Base-by-base conservation (phyloP, 2,113 vertebrate genomes). In the Syrrhaptes paradoxus region DNA sequence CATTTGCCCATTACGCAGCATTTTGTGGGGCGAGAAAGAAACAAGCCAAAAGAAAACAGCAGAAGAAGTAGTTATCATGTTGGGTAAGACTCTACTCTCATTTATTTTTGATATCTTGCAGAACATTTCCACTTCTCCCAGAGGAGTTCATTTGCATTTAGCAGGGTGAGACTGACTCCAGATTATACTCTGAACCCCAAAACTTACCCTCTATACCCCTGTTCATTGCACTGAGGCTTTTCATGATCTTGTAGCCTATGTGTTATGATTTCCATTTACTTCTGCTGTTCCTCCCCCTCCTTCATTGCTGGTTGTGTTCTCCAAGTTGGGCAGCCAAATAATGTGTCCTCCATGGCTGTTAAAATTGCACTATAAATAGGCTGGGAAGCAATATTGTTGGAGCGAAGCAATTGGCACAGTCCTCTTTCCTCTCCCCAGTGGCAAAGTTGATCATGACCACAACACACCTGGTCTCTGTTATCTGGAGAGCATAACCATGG, bases 1-100 rank as follows among this genome's bases (percentile, higher is more conserved):
- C 66, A 54, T 82, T 95, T 95, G 84, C 81, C 87, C 41, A 54
- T 94, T 93, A 65, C 18, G 1, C 45, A 58, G 58, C 34, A 9
- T 82, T 95, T 93, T 95, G 84, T 87, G 63, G 71, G 49, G 67
- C 79, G 71, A 94, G 82, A 91, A 87, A 91, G 92, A 95, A 91
- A 85, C 49, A 85, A 94, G 78, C 66, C 82, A 94, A 90, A 96
- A 91, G 85, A 87, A 91, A 65, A 68, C 62, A 78, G 36, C n/a
- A 95, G 52, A 51, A 79, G 74, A 61, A 94, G n/a, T 82, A 95
- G 70, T 91, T 95, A 84, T 73, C 48, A 43, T 87, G 49, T 82
- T 95, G 78, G 66, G 72, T 72, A 59, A 83, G 61, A 54, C 28
- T 70, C 65, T 77, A 62, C 55, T 87, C 74, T 79, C 8, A 19